Evolutionary conservation across 2,888 invertebrate species (phyloP), one percentile per base, ranked within the genome.

Genomic region (Thecophora atra): DNA sequence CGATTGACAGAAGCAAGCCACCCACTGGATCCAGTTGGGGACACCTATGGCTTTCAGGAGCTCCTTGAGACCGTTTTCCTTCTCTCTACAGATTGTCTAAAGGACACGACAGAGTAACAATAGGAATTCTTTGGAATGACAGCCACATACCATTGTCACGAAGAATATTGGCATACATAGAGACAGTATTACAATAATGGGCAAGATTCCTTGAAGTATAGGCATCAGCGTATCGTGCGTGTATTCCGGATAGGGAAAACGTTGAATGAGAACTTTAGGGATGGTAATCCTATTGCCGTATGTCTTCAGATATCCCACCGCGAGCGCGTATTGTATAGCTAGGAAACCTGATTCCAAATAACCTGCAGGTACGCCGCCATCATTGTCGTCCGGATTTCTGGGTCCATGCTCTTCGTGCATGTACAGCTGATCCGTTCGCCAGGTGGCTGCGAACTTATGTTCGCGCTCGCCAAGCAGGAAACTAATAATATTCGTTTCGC

Each of bases 111-210:
- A 63, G n/a, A 62, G 5, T 13, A 6, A n/a, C 44, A 24, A 13
- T 64, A n/a, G 15, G 8, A 3, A 26, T 11, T 52, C 3, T 26
- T 26, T 51, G 1, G 7, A 24, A 37, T 37, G 37, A 37, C 5
- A 8, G 1, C 17, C 11, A 21, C 51, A 17, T 66, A 83, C 90
- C 84, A 92, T 91, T 1, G 92, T 91, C 44, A 92, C 92, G 79
- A 93, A 93, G 17, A 93, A 90, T 51, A 92, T 91, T 0, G 92
- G 91, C 81, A 94, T 94, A 75, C 93, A 90, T 81, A 93, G 95
- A 80, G 93, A 93, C 30, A 95, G 86, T 85, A 94, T 88, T 19
- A 96, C 87, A 56, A 95, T 90, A 76, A 93, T 87, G 0, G 95
- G 92, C 52, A 95, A 88, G 77, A 92, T 88, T 8, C 88, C 83